Base-by-base conservation (phyloP, 92 coral and sea anemone genomes). In the Epizoanthus rinbou region DNA sequence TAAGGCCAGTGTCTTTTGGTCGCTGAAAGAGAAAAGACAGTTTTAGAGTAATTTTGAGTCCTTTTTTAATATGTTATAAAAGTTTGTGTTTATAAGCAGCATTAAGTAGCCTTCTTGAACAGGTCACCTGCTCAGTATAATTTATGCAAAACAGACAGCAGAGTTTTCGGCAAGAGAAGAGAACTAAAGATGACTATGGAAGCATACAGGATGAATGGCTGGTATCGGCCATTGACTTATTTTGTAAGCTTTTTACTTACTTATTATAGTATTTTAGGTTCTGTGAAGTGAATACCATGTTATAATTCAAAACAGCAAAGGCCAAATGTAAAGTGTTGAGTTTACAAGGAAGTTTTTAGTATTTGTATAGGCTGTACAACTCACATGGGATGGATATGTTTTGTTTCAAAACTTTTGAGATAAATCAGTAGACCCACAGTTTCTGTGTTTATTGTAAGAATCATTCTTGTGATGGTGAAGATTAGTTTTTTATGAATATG, bases 141-240 rank as follows among this genome's bases (percentile, higher is more conserved):
- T 86, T 76, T 86, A 90, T 90, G 87, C 93, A 90, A 79, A 90
- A 69, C 82, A 90, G 76, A 37, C 23, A 39, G 23, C 45, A 21
- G 69, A 63, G 41, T 62, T 62, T 62, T 37, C 33, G 43, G 39
- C 60, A 62, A n/a, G 65, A 50, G 81, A 76, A 14, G 52, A 62
- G 6, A 22, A 57, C 63, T 8, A 60, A 22, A 39, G 37, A 41
- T 78, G 82, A 57, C 56, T n/a, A 35, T 78, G 82, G 71, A 78
- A 47, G 71, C 82, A n/a, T 62, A 4, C 7, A 39, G 17, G 18
- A 39, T 62, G 23, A 43, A 63, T 37, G 45, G 57, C 59, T 62
- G 71, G 71, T 43, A 39, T 14, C 82, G 2, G n/a, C 71, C 82
- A 37, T 78, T 62, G 25, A 17, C 60, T 4, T 60, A 59, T 57